Evolutionary conservation across 2,113 vertebrate species (phyloP).

Genomic region (Leptodactylus fuscus): DNA sequence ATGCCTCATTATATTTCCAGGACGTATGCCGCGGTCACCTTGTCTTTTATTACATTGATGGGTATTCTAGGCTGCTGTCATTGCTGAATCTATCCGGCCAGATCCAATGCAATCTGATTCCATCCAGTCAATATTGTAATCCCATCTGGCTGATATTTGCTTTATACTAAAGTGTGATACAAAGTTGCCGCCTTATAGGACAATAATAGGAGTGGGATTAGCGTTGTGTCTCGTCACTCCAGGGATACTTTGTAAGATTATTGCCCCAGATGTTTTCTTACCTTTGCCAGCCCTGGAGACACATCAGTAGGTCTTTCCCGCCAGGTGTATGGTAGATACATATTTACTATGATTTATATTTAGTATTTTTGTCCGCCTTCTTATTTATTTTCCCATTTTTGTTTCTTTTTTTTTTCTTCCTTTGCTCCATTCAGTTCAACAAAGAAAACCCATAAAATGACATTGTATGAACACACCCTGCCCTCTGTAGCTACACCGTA

Average conservation of each 20-base stretch:
- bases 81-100: not conserved
- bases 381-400: not conserved
- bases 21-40: slow-evolving; percentile 19
- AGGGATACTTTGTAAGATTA: slow-evolving; percentile 59
- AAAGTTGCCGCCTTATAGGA: no score
- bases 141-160: no score
- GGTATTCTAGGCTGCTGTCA: slow-evolving; percentile 11
- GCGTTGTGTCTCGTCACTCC: not conserved
- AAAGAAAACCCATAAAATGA: slow-evolving; percentile 23
- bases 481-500: not conserved
- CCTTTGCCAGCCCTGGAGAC: not conserved
- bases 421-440: slow-evolving; percentile 2
- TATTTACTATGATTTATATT: no score
- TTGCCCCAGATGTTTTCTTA: slow-evolving; percentile 62
- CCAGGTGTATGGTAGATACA: no score
- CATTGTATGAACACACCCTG: slow-evolving; percentile 47
- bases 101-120: not conserved
- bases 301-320: not conserved
- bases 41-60: slow-evolving; percentile 20
- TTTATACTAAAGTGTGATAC: no score
- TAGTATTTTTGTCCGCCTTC: not conserved
- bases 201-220: no score
- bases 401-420: not conserved
- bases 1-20: not conserved
- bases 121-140: not conserved